A percentile compares a stretch with the other conserved stretches of the same genome.
These are phyloP conservation scores for Calidris pygmaea DNA, from an alignment of 2,113 vertebrate genomes.

Conservation along the genomic window DNA sequence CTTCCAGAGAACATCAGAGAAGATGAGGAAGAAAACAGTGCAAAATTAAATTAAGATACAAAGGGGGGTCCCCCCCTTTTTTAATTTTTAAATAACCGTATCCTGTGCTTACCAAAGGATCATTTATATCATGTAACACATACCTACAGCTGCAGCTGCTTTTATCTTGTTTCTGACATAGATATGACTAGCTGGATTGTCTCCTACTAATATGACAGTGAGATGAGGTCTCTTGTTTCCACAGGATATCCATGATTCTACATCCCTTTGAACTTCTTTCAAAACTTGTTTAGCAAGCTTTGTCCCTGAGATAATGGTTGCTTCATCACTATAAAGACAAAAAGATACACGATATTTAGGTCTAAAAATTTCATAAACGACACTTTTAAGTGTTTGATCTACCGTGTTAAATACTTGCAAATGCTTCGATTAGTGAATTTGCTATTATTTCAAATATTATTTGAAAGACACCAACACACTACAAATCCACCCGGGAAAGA, in stretches of 20 bases:
- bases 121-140: not conserved
- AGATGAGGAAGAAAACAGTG: not conserved
- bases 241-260: constrained; percentile 81
- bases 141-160: constrained; percentile 86
- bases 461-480: not conserved
- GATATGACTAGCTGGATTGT: constrained; percentile 86
- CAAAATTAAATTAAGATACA: not conserved
- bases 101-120: not conserved
- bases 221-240: constrained; percentile 90
- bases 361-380: not conserved
- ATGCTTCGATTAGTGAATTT: not conserved
- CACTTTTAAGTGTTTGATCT: not conserved
- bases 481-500: fast-evolving
- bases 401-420: not conserved
- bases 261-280: constrained; percentile 85
- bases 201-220: constrained; percentile 87
- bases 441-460: not conserved
- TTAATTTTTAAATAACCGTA: not conserved
- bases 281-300: constrained; percentile 85
- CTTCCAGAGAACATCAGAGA: not conserved
- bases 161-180: constrained; percentile 91
- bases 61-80: not conserved
- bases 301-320: constrained; percentile 86
- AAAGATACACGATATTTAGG: not conserved
- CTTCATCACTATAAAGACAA: constrained; percentile 75